phyloP scores from a whole-genome alignment of 2,888 invertebrate genomes.

The Drosophila aldrichi region DNA sequence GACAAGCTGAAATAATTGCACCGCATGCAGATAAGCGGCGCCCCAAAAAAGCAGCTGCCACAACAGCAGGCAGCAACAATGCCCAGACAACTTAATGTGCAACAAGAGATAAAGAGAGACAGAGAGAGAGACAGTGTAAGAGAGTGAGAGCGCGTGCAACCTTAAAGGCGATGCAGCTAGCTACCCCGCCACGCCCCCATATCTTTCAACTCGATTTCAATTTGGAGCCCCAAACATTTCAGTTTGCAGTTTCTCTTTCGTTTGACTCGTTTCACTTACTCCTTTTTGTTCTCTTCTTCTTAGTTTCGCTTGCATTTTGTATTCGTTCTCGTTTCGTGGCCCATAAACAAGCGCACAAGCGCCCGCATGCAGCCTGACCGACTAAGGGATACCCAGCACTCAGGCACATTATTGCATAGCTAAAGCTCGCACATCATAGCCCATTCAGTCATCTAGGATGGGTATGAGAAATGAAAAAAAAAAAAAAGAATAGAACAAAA shows the following conservation, averaged over 20 bases:
- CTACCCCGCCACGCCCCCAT: not conserved
- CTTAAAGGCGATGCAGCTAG: slow-evolving; percentile 16
- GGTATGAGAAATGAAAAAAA: not conserved
- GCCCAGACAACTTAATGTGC: slow-evolving; percentile 71
- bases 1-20: slow-evolving; percentile 76
- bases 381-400: not conserved
- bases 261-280: not conserved
- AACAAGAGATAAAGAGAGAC: slow-evolving; percentile 15
- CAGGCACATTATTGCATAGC: too few relatives aligned
- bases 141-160: not conserved
- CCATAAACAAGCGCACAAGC: not conserved
- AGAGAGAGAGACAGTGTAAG: not conserved
- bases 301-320: slow-evolving; percentile 9
- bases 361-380: not conserved
- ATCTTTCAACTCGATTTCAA: slow-evolving; percentile 10
- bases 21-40: slow-evolving; percentile 74
- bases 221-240: slow-evolving; percentile 19
- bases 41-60: slow-evolving; percentile 59
- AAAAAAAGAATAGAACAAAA: too few relatives aligned
- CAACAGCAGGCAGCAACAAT: slow-evolving; percentile 41
- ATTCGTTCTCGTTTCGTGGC: slow-evolving; percentile 22
- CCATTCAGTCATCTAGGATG: not conserved
- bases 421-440: not conserved
- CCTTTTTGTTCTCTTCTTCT: not conserved
- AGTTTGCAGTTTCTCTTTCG: slow-evolving; percentile 12